Base-by-base conservation (phyloP, 2,797 vertebrate species). In the Danionella dracula region DNA sequence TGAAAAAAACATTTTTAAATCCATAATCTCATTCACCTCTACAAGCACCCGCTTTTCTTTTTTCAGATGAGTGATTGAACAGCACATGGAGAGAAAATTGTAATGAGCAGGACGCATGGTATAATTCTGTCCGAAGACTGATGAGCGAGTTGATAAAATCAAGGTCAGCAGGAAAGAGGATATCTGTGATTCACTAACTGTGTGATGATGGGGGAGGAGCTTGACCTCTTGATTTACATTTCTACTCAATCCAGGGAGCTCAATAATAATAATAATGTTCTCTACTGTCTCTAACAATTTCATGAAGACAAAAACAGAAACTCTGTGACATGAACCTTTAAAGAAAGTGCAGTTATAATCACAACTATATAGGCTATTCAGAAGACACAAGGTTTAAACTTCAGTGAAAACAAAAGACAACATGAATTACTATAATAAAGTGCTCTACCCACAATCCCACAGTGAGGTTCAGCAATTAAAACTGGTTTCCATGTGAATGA, bases 121-220 rank as follows among this genome's bases (percentile, higher is more conserved):
- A 41, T 57, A 59, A 32, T 48, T 27, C 29, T 32, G 62, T 56
- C 42, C 46, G 32, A 46, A 58, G 21, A 58, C 32, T 16, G 53
- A 67, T 66, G 48, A 31, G 35, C 23, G 31, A 49, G 37, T 21
- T 32, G 50, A 65, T 65, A 55, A 66, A 41, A 48, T 32, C 53
- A 65, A 66, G 63, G 51, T 66, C 63, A 66, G 44, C 42, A 48
- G 41, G 50, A 66, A 56, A 66, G 20, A 40, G 42, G 42, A 66
- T 66, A 66, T 44, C 56, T 68, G 48, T 51, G 46, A 51, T 68
- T 61, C n/a, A 38, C 42, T 21, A 23, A 66, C 35, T 3, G 21
- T 38, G 21, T 11, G 42, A 40, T 40, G 12, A 57, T 40, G 63
- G 63, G 53, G 23, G 42, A 38, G 32, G 11, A 27, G 63, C 2